Evolutionary conservation across 92 coral and sea anemone species (phyloP), one percentile per base, ranked within the genome.

Genomic region (Parazoanthus swiftii): DNA sequence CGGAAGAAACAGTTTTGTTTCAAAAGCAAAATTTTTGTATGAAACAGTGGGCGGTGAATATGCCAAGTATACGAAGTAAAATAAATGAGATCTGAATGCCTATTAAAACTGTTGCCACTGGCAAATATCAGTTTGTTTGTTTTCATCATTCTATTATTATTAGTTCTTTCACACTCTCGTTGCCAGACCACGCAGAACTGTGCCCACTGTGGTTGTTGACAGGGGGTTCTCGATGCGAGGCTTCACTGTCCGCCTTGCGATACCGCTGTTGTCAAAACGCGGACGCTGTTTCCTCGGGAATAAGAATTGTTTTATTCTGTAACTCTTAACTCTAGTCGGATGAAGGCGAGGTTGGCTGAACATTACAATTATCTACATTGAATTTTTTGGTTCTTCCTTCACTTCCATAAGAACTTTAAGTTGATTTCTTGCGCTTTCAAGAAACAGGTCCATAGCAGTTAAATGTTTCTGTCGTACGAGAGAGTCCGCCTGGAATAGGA

Each of bases 361-460:
- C 33, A 29, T 54, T 13, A 14, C 18, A 54, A 14, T 54, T 54
- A 11, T 54, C 59, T 54, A 54, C 3, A 54, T 21, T 56, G 80
- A 39, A 13, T 13, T 25, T 39, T 14, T n/a, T 39, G 23, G 44
- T 11, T 76, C 26, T 46, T 44, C 81, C n/a, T 93, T 91, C 18
- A 42, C 88, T 42, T 93, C 96, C 91, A 97, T 93, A 33, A 97
- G 92, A 76, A 86, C 74, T 44, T 94, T 90, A 80, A 97, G 90
- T 77, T 97, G 99, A 38, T 92, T 89, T 79, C 94, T 90, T 46
- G 96, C 95, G 85, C 99, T 93, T 86, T 93, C 94, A 43, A 97
- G 86, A 89, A 97, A 97, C 65, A 97, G 80, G 81, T 97, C 99
- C 92, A 97, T 92, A 37, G 91, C 93, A 65, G 85, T 85, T 77